These are phyloP conservation scores for Himalopsyche kuldschensis DNA, from an alignment of 2,888 invertebrate species.

Conservation along the genomic window DNA sequence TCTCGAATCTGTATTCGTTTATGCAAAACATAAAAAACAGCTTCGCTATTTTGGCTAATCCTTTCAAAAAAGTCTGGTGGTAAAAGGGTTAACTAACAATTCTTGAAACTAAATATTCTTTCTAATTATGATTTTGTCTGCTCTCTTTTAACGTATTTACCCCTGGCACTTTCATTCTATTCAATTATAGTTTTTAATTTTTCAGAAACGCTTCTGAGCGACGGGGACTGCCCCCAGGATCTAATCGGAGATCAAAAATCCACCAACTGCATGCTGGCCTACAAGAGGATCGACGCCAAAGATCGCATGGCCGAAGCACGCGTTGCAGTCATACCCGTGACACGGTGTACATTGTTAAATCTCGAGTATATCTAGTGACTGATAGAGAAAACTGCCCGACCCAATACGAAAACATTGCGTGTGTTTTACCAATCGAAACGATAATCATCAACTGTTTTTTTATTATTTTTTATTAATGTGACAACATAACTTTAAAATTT, in stretches of 20 bases:
- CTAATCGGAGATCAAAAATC: conserved; percentile 73
- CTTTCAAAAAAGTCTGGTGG: too few species aligned
- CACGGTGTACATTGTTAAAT: background rate
- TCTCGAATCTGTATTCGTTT: too few species aligned
- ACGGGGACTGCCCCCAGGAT: conserved; percentile 89
- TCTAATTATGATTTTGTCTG: background rate
- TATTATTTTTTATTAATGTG: background rate
- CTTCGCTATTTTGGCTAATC: too few species aligned
- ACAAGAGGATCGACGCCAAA: conserved; percentile 94
- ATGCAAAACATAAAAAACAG: too few species aligned
- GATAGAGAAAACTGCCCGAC: background rate
- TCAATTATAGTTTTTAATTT: conserved; percentile 40
- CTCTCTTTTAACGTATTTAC: background rate
- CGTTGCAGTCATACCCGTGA: conserved; percentile 54
- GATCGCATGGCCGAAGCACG: conserved; percentile 89
- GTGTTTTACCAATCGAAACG: background rate
- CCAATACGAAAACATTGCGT: background rate
- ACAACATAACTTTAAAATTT: background rate
- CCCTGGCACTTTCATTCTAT: background rate
- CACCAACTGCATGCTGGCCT: conserved; percentile 89
- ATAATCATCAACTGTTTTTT: background rate
- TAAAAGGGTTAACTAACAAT: too few species aligned
- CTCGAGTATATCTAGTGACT: background rate
- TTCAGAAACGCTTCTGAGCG: conserved; percentile 85
- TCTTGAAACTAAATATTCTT: background rate